phyloP scores from a whole-genome alignment of 2,113 vertebrate genomes.

The Gobius niger region DNA sequence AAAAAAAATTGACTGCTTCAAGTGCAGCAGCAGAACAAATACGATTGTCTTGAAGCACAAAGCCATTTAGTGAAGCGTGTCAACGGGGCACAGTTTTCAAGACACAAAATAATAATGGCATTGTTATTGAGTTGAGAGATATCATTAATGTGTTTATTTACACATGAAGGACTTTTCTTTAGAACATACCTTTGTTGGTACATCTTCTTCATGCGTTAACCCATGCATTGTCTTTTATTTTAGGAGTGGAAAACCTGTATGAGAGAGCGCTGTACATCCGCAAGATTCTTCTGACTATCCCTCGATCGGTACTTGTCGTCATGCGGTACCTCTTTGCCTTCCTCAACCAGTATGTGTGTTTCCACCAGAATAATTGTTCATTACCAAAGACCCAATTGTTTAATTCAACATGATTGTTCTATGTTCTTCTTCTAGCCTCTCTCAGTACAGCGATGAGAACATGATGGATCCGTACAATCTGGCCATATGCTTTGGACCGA shows the following conservation, averaged over 20 bases:
- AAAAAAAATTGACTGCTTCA: slow-evolving; percentile 35
- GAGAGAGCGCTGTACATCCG: slow-evolving; percentile 95
- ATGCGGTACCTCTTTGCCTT: slow-evolving; percentile 99
- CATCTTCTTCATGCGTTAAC: neutral
- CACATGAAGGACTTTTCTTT: neutral
- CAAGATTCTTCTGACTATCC: slow-evolving; percentile 92
- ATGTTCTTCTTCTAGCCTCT: slow-evolving; percentile 78
- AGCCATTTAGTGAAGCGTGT: neutral
- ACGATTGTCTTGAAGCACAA: slow-evolving; percentile 32
- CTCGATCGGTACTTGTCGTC: slow-evolving; percentile 93
- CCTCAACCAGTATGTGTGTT: slow-evolving; percentile 93
- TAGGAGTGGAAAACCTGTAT: slow-evolving; percentile 97
- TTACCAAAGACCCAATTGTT: neutral
- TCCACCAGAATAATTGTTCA: neutral
- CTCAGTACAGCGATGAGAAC: slow-evolving; percentile 98
- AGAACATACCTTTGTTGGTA: neutral
- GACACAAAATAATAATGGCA: neutral
- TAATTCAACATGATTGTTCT: neutral
- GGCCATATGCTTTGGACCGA: slow-evolving; percentile 98
- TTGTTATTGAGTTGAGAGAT: neutral
- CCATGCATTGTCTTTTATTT: neutral
- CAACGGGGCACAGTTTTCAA: neutral
- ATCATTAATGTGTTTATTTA: too few species aligned
- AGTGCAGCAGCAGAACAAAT: slow-evolving; percentile 43
- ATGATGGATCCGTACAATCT: slow-evolving; percentile 99